A percentile compares a stretch with the other conserved stretches of the same genome.
Conservation (phyloP, 92 coral and sea anemone genomes). For the Epizoanthus illoricatus region DNA sequence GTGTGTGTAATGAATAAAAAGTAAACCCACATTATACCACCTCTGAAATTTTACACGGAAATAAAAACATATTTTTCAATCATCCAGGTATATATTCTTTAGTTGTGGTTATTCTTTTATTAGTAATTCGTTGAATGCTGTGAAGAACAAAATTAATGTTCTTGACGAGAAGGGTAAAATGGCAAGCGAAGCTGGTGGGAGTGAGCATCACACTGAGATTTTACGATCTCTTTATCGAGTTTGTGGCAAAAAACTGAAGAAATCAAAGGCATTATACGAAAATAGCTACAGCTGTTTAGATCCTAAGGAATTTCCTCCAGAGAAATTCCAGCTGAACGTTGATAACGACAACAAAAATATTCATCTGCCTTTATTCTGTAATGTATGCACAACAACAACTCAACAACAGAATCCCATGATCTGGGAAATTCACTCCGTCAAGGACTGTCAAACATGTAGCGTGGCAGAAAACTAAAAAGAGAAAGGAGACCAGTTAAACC, state of each 20-base stretch:
- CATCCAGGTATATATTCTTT: slow-evolving; percentile 4
- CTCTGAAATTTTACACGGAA: slow-evolving; percentile 1
- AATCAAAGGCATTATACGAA: not conserved
- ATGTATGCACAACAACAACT: not conserved
- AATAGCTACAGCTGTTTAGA: not conserved
- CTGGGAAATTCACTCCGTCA: not conserved
- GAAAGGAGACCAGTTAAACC: slow-evolving; percentile 6
- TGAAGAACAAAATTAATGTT: not conserved
- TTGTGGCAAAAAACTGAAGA: slow-evolving; percentile 8
- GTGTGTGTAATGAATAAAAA: not conserved
- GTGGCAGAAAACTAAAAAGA: not conserved
- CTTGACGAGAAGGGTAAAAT: not conserved
- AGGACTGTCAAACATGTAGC: not conserved
- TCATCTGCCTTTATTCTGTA: not conserved
- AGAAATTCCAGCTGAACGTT: not conserved
- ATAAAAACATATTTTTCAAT: slow-evolving; percentile 28
- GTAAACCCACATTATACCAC: not conserved
- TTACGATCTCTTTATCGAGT: not conserved
- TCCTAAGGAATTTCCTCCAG: not conserved
- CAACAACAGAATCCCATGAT: not conserved
- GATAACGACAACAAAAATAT: not conserved
- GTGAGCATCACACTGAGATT: not conserved
- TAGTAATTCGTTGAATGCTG: not conserved
- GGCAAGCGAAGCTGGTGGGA: not conserved
- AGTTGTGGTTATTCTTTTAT: not conserved